Evolutionary conservation across 2,113 vertebrate species (phyloP).

Genomic region (Promerops cafer): DNA sequence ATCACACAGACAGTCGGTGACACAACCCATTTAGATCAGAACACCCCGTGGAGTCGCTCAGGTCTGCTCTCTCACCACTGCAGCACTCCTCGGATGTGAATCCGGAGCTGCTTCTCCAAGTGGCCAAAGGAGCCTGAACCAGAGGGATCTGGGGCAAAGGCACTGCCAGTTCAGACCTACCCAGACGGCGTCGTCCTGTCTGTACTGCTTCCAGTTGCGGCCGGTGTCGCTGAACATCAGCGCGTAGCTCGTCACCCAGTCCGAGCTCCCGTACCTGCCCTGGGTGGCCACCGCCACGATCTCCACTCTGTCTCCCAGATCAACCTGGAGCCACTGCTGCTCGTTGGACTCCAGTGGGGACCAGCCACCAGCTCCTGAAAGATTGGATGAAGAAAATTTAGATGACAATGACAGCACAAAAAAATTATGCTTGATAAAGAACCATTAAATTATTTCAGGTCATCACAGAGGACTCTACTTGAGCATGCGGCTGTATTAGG

Average conservation of each 20-base stretch:
- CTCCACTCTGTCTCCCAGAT: slow-evolving; percentile 89
- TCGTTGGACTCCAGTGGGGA: slow-evolving; percentile 81
- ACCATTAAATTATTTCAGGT: background rate
- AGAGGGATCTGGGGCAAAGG: background rate
- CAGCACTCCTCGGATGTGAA: background rate
- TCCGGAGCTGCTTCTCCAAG: background rate
- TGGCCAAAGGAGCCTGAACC: background rate
- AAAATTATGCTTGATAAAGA: background rate
- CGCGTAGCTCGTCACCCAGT: slow-evolving; percentile 89
- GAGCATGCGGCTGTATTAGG: background rate
- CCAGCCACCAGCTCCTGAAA: slow-evolving; percentile 92
- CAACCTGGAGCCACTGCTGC: slow-evolving; percentile 94
- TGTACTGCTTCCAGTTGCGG: slow-evolving; percentile 87
- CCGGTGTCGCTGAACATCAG: slow-evolving; percentile 95
- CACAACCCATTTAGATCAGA: background rate
- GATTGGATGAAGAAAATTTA: background rate
- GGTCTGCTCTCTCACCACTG: background rate
- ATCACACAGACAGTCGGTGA: background rate
- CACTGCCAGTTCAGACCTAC: slow-evolving; percentile 48
- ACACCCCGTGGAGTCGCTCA: background rate
- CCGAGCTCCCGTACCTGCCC: slow-evolving; percentile 87
- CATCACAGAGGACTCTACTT: background rate
- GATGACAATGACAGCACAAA: background rate
- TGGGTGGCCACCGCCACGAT: slow-evolving; percentile 89
- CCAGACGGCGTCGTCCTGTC: slow-evolving; percentile 81